Evolutionary conservation across 2,797 vertebrate genomes (phyloP), one percentile per base, ranked within the genome.

Genomic region (Chromobotia macracanthus): DNA sequence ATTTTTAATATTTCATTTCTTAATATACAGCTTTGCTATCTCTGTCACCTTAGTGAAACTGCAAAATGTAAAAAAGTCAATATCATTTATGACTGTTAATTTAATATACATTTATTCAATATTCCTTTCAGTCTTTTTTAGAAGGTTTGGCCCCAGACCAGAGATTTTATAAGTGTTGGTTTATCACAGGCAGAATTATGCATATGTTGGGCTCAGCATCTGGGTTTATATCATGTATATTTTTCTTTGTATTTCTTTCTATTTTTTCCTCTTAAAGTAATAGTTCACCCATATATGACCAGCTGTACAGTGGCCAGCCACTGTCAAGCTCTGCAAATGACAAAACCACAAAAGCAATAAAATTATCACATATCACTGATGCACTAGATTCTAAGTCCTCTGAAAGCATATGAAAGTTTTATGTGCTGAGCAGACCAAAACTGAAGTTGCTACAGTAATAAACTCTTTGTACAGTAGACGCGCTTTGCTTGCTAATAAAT

Each of bases 361-460:
- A 46, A 11, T 46, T 12, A 46, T 9, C 12, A 9, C 44, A 11
- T 46, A 10, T 46, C 2, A 46, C 38, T 41, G 5, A 41, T 41
- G 3, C 38, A 41, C 10, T 41, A 41, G 5, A 2, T 41, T 41
- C 38, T 10, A 41, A 10, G 38, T 41, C 38, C 38, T 41, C 38
- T 41, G 38, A 41, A 10, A 41, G 38, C 38, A 41, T n/a, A n/a
- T n/a, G 18, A 53, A n/a, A 6, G 53, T 55, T 55, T 21, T 21
- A 55, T 86, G 82, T 83, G 50, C 13, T 80, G 84, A 87, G 83
- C 72, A 84, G 65, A 75, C n/a, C n/a, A 72, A 69, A 77, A 82
- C 85, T 84, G 72, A 28, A 64, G 80, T 75, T 3, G 13, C 78
- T 70, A 84, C 86, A 86, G 83, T 82, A 58, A 60, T 81, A 86